Percentiles rank a stretch among this genome's conserved stretches.
phyloP scores from a whole-genome alignment of 2,888 invertebrate genomes.

The Pimpla rufipes region DNA sequence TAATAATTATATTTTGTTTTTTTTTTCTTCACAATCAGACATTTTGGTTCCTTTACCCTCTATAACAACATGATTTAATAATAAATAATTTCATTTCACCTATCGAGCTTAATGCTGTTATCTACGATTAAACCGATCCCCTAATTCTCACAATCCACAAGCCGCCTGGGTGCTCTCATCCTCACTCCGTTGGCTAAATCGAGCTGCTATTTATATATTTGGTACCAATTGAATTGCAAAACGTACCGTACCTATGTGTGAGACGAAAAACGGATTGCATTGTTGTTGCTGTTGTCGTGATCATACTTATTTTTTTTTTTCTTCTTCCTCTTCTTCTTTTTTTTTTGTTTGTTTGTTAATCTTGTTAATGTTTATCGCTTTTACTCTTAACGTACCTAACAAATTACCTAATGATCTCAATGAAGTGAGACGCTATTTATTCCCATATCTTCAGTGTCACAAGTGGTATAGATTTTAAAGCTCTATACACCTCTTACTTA shows the following conservation, averaged over 20 bases:
- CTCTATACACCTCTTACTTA: constrained; percentile 69
- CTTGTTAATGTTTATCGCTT: constrained; percentile 39
- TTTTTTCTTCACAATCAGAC: constrained; percentile 59
- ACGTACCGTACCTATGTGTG: constrained; percentile 63
- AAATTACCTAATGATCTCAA: constrained; percentile 71
- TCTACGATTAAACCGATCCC: constrained; percentile 29
- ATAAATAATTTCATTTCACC: constrained; percentile 63
- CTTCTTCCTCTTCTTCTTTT: constrained; percentile 5
- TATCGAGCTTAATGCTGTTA: constrained; percentile 54
- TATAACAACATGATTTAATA: constrained; percentile 73
- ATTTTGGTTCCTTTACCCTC: constrained; percentile 72
- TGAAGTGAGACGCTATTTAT: constrained; percentile 72
- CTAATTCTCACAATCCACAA: constrained; percentile 38
- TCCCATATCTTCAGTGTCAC: constrained; percentile 68
- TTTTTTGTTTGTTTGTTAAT: constrained; percentile 45
- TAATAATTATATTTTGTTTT: constrained; percentile 69
- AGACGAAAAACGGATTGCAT: constrained; percentile 65
- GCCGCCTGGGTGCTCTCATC: constrained; percentile 7
- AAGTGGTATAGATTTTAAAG: constrained; percentile 68
- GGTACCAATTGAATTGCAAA: constrained; percentile 68
- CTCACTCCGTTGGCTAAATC: constrained; percentile 27
- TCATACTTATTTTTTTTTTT: constrained; percentile 14
- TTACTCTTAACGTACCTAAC: constrained; percentile 66
- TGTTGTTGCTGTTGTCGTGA: constrained; percentile 55
- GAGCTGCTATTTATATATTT: constrained; percentile 57